Base-by-base conservation (phyloP, 2,888 invertebrate species). In the Barypeithes pellucidus region DNA sequence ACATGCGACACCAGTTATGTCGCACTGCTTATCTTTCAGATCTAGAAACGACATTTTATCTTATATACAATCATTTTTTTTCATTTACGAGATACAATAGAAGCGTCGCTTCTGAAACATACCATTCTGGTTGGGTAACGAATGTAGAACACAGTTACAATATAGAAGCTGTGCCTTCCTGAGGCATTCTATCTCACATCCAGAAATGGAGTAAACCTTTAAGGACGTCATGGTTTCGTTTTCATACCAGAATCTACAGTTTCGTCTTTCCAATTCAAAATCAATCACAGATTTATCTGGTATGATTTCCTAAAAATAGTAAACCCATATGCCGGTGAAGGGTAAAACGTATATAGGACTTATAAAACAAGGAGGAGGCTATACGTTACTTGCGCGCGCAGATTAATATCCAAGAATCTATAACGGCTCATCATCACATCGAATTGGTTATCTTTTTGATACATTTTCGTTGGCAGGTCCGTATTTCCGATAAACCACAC, bases 181-280 rank as follows among this genome's bases (percentile, higher is more conserved):
- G 3, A 72, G 41, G 18, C 72, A 72, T 16, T 72, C 72, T 0
- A 67, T 61, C 41, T 72, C 72, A 20, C 72, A 72, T 9, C 47
- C 66, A 11, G 72, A 60, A n/a, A 66, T 41, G 0, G 72, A 72
- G 33, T 72, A 72, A 2, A 60, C 11, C 33, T 24, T 59, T 14
- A 66, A 52, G 9, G 16, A 12, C 14, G 8, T 39, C 18, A 39
- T n/a, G 1, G 12, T 33, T 14, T 41, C 22, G 16, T 36, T 41
- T 20, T 72, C 72, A 24, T 43, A 24, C 36, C 33, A 72, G 43
- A 66, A 61, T 50, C 52, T 66, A n/a, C 72, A 72, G 5, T 41
- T 20, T 52, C 72, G 29, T 11, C 43, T 24, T 41, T 66, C 45
- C 4, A 52, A 11, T 29, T 59, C 50, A 9, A 72, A 47, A 11